A percentile compares a stretch with the other conserved stretches of the same genome.
phyloP scores from a whole-genome alignment of 1,140 invertebrate genomes.

The Pentalonia nigronervosa region DNA sequence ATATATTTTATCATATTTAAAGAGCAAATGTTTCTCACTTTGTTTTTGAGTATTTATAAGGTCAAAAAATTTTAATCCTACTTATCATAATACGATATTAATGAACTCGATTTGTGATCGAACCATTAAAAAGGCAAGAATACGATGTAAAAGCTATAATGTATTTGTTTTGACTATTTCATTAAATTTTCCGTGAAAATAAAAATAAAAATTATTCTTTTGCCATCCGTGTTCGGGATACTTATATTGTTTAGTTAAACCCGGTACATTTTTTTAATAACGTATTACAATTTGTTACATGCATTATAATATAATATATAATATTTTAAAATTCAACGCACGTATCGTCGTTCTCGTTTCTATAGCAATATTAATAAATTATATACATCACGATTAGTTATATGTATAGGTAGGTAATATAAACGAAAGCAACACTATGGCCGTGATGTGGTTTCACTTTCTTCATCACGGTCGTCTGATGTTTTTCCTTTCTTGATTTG shows the following conservation, averaged over 20 bases:
- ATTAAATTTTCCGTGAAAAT: neutral
- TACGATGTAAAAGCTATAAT: neutral
- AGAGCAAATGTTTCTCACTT: neutral
- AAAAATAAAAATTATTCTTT: neutral
- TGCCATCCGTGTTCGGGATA: neutral
- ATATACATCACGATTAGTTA: conserved; percentile 25
- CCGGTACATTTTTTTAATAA: neutral
- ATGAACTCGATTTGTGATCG: neutral
- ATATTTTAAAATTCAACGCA: conserved; percentile 5
- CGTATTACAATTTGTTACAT: neutral
- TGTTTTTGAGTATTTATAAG: neutral
- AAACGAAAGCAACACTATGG: conserved; percentile 35
- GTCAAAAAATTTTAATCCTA: neutral
- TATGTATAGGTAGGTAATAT: conserved; percentile 18
- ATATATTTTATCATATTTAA: neutral
- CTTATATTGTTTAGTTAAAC: neutral
- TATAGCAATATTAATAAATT: conserved; percentile 35
- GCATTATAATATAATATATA: neutral
- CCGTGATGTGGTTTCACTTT: conserved; percentile 39
- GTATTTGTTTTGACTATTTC: neutral
- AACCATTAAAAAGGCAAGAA: neutral
- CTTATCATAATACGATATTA: too few species aligned
- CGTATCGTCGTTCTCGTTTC: neutral
- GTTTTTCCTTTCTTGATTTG: conserved; percentile 51
- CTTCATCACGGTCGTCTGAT: conserved; percentile 8